These are phyloP conservation scores for Baronia brevicornis DNA, from an alignment of 2,888 invertebrate genomes.

Conservation along the genomic window DNA sequence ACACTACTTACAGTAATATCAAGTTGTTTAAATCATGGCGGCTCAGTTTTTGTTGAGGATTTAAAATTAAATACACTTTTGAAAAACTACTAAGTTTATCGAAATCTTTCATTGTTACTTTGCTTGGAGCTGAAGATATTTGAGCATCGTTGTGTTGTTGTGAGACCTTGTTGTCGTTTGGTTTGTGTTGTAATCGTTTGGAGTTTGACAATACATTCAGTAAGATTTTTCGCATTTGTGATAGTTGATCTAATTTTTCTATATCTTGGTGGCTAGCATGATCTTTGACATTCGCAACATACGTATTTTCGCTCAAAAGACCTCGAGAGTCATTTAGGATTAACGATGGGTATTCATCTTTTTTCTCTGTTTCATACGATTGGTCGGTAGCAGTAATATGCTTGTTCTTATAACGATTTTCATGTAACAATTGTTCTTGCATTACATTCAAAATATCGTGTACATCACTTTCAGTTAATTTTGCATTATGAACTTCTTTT, in stretches of 20 bases:
- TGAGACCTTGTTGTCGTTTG: too few species aligned
- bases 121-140: neutral
- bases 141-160: neutral
- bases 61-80: slow-evolving; percentile 10
- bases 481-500: slow-evolving; percentile 1
- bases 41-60: neutral
- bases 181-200: too few species aligned
- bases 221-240: too few species aligned
- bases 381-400: neutral
- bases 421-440: slow-evolving; percentile 3
- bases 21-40: slow-evolving; percentile 1
- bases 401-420: neutral
- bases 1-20: slow-evolving; percentile 2
- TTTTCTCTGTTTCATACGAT: neutral
- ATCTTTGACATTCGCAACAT: too few species aligned
- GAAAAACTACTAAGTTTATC: slow-evolving; percentile 9
- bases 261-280: too few species aligned
- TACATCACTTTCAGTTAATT: slow-evolving; percentile 1
- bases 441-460: slow-evolving; percentile 3
- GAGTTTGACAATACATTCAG: too few species aligned
- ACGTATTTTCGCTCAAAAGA: too few species aligned
- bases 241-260: too few species aligned
- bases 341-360: neutral
- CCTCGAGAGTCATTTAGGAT: too few species aligned
- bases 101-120: neutral